Evolutionary conservation across 1,140 invertebrate genomes (phyloP).

Genomic region (Lasioglossum albipes): DNA sequence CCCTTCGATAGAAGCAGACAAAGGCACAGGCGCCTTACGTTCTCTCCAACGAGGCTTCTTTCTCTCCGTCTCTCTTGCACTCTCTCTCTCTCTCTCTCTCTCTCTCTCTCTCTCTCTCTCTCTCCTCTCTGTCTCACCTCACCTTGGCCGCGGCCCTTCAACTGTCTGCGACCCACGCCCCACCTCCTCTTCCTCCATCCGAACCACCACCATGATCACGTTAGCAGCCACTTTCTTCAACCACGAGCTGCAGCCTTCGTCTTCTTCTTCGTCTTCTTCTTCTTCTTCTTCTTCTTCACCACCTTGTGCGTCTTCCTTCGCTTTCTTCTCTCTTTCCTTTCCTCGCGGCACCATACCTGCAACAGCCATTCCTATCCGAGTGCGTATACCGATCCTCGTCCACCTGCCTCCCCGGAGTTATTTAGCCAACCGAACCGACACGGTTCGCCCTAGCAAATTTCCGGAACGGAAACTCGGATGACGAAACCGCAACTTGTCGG

Average conservation of each 20-base stretch:
- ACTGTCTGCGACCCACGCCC: slow-evolving; percentile 76
- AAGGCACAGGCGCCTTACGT: slow-evolving; percentile 64
- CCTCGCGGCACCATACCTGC: slow-evolving; percentile 39
- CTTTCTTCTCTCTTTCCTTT: slow-evolving; percentile 36
- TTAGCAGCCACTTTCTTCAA: slow-evolving; percentile 52
- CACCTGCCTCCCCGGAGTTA: slow-evolving; percentile 60
- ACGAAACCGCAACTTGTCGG: slow-evolving; percentile 44
- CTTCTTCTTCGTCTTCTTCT: slow-evolving; percentile 40
- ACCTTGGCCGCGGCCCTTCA: slow-evolving; percentile 78
- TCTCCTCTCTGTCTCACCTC: slow-evolving; percentile 64
- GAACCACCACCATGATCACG: slow-evolving; percentile 52
- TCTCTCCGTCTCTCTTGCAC: slow-evolving; percentile 22
- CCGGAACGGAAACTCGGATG: slow-evolving; percentile 40
- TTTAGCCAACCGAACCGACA: slow-evolving; percentile 47
- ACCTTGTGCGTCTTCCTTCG: slow-evolving; percentile 23
- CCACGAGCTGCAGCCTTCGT: slow-evolving; percentile 53
- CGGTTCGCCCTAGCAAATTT: slow-evolving; percentile 57
- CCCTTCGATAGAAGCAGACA: slow-evolving; percentile 61
- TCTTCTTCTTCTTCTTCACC: slow-evolving; percentile 31
- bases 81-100: slow-evolving; percentile 39
- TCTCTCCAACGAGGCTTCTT: slow-evolving; percentile 49
- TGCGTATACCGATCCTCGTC: slow-evolving; percentile 43
- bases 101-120: slow-evolving; percentile 40
- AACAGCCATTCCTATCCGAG: slow-evolving; percentile 24
- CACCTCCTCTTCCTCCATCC: slow-evolving; percentile 61